phyloP scores from a whole-genome alignment of 2,113 vertebrate species.

The Nothoprocta perdicaria region DNA sequence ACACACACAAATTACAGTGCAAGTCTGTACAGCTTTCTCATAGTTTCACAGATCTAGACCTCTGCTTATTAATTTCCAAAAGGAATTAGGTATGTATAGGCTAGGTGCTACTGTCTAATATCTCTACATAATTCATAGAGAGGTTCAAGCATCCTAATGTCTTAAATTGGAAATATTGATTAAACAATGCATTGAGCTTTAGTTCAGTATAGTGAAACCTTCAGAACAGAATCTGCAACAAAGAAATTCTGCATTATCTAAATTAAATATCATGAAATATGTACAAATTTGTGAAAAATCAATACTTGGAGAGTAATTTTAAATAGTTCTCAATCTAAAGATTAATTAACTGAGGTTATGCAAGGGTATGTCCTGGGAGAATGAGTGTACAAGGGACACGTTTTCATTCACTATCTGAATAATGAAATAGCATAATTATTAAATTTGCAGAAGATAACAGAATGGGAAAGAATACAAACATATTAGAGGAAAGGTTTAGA shows the following conservation, averaged over 20 bases:
- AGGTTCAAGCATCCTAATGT: neutral
- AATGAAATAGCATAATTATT: neutral
- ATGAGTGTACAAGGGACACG: neutral
- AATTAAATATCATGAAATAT: neutral
- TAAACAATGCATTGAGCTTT: neutral
- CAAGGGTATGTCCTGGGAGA: neutral
- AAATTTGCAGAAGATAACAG: neutral
- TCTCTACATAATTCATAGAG: neutral
- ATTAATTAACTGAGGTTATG: neutral
- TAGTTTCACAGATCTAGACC: neutral
- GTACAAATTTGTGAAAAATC: neutral
- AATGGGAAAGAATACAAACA: neutral
- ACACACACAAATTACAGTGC: neutral
- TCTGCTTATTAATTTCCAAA: neutral
- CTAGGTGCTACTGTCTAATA: neutral
- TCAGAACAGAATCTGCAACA: neutral
- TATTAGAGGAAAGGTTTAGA: neutral
- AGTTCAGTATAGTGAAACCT: neutral
- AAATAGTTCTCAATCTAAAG: neutral
- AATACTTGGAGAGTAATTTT: neutral
- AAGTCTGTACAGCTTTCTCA: neutral
- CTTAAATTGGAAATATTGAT: neutral
- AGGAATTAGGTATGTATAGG: neutral
- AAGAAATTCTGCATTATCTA: neutral
- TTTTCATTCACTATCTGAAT: neutral